Conservation (phyloP, 2,888 invertebrate genomes). For the Falcaria lacertinaria region DNA sequence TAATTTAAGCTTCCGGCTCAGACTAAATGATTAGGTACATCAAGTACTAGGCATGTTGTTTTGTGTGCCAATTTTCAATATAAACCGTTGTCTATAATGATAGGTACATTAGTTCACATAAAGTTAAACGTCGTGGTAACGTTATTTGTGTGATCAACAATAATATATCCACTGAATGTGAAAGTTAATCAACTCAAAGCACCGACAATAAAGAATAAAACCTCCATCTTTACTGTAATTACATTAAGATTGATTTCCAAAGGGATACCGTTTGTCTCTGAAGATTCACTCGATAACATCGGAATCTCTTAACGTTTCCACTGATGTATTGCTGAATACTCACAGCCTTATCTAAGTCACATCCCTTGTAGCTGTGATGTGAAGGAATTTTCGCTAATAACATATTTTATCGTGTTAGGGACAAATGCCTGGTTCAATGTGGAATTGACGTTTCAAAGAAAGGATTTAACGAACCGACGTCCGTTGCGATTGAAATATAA, state of each 20-base stretch:
- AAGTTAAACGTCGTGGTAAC: too few species aligned
- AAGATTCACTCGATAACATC: not conserved
- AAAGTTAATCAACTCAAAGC: too few species aligned
- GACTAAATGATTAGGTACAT: too few species aligned
- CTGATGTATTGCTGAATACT: not conserved
- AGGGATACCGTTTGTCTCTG: not conserved
- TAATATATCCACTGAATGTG: too few species aligned
- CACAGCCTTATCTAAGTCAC: not conserved
- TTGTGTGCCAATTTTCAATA: too few species aligned
- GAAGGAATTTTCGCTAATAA: not conserved
- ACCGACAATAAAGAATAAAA: too few species aligned
- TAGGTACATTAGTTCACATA: too few species aligned
- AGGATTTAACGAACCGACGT: slow-evolving; percentile 41
- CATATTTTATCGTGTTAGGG: slow-evolving; percentile 3
- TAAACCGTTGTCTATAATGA: too few species aligned
- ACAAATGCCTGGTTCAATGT: slow-evolving; percentile 14
- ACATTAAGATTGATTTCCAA: not conserved
- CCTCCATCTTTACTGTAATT: not conserved
- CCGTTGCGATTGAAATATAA: slow-evolving; percentile 27
- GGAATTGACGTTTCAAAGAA: slow-evolving; percentile 22
- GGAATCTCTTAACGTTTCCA: not conserved
- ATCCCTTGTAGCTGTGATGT: slow-evolving; percentile 7
- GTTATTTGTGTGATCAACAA: too few species aligned
- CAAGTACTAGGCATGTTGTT: too few species aligned
- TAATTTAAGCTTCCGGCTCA: too few species aligned